phyloP scores from a whole-genome alignment of 1,140 invertebrate genomes.

The roundworm (Caenorhabditis elegans) region DNA sequence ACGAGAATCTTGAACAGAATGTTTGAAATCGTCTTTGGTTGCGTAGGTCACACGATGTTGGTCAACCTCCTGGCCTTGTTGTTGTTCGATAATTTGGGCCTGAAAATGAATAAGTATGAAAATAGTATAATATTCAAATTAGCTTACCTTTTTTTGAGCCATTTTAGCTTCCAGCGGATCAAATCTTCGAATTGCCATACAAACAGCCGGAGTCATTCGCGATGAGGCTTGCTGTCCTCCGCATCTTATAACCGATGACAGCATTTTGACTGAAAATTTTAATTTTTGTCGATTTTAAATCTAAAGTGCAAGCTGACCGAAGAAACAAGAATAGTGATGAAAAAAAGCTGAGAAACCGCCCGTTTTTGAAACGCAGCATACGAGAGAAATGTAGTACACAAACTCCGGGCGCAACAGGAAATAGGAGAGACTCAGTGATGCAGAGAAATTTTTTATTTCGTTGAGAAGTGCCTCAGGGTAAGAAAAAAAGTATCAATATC shows the following conservation, averaged over 20 bases:
- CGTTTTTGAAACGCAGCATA: neutral
- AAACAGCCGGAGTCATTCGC: neutral
- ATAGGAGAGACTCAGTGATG: neutral
- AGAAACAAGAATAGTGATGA: neutral
- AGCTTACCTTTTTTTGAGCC: neutral
- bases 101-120: neutral
- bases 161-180: conserved; percentile 12
- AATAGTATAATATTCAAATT: neutral
- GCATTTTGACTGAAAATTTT: neutral
- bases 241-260: neutral
- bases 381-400: neutral
- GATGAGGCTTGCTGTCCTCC: neutral
- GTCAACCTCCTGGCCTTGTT: neutral
- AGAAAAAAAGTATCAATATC: neutral
- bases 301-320: too few species aligned
- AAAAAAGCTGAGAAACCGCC: neutral
- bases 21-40: conserved; percentile 33
- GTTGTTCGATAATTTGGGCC: neutral
- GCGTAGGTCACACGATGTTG: conserved; percentile 31
- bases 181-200: neutral
- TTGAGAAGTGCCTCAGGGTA: neutral
- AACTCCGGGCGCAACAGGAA: too few species aligned
- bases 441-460: too few species aligned
- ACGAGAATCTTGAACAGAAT: conserved; percentile 22
- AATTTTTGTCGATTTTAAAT: too few species aligned